Evolutionary conservation across 2,113 vertebrate species (phyloP).

Genomic region (Pica pica): DNA sequence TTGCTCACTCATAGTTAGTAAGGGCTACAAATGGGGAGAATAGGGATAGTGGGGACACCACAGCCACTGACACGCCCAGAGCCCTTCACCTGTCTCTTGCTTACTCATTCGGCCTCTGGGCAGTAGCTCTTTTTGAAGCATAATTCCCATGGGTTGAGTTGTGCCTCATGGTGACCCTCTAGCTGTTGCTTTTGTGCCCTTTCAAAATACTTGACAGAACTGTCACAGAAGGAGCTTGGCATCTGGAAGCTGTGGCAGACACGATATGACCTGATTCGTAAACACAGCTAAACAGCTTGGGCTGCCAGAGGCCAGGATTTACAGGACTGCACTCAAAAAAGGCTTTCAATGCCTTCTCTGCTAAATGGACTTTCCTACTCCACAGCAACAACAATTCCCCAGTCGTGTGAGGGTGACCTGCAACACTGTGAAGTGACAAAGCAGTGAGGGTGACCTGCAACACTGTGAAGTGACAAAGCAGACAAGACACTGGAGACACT

Average conservation of each 20-base stretch:
- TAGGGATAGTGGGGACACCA: accelerated
- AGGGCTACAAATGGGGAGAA: not conserved
- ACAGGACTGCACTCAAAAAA: not conserved
- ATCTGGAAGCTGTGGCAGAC: slow-evolving; percentile 21
- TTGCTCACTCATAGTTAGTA: not conserved
- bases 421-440: not conserved
- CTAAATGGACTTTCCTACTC: not conserved
- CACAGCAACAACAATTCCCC: not conserved
- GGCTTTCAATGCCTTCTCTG: not conserved
- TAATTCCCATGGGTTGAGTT: not conserved
- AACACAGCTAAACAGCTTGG: slow-evolving; percentile 23
- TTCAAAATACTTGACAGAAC: slow-evolving; percentile 18
- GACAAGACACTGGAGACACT: not conserved
- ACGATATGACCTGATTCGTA: not conserved
- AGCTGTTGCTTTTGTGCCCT: not conserved
- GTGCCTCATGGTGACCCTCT: not conserved
- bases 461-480: not conserved
- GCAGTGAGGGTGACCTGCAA: not conserved
- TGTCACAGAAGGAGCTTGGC: slow-evolving; percentile 6
- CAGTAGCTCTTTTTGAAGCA: not conserved
- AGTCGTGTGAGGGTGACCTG: not conserved
- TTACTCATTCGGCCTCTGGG: not conserved
- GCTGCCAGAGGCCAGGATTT: slow-evolving; percentile 37
- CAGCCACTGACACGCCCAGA: not conserved
- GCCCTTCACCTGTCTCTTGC: not conserved